Base-by-base conservation (phyloP, 1,140 invertebrate genomes). In the Eufriesea mexicana region DNA sequence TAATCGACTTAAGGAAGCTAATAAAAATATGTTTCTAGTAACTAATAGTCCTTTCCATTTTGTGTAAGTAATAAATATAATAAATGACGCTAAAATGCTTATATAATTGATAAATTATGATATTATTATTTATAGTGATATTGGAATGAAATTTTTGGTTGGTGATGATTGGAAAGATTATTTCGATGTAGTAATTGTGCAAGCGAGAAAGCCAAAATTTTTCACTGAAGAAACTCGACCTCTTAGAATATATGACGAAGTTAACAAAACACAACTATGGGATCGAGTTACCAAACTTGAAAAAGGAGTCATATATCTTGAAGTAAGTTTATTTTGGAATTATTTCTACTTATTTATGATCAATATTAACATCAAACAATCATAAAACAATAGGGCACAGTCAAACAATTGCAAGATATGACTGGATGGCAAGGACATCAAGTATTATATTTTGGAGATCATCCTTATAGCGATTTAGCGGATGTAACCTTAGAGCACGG, bases 1-100 rank as follows among this genome's bases (percentile, higher is more conserved):
- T 83, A 94, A 97, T 79, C 95, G 96, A 88, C 94, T 99, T 12
- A 94, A 95, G 83, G 94, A 95, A 5, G 95, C 95, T 47, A 95
- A 96, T 35, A 99, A 99, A 94, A 98, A 99, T 93, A 95, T 99
- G 88, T 99, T 99, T 93, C 94, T 99, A 28, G 98, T 99, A 2
- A 99, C 99, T 14, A 99, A 99, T 91, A 99, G 98, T 94, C 98
- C 98, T 1, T 99, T 97, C 93, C 96, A 97, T 89, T 99, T 99
- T 96, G 98, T 99, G 98, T 99, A 96, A 97, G 98, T 96, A 73
- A 74, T 59, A 45, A 73, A 74, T 59, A 45, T 9, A 59, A 70
- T 68, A 64, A 49, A 18, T 10, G 8, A 68, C 2, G 0, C 2
- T 25, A 1, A 20, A 2, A 59, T 35, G 35, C 35, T 35, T 35